Evolutionary conservation across 2,113 vertebrate species (phyloP), one percentile per base, ranked within the genome.

Genomic region (Phrynosoma blainvillii): DNA sequence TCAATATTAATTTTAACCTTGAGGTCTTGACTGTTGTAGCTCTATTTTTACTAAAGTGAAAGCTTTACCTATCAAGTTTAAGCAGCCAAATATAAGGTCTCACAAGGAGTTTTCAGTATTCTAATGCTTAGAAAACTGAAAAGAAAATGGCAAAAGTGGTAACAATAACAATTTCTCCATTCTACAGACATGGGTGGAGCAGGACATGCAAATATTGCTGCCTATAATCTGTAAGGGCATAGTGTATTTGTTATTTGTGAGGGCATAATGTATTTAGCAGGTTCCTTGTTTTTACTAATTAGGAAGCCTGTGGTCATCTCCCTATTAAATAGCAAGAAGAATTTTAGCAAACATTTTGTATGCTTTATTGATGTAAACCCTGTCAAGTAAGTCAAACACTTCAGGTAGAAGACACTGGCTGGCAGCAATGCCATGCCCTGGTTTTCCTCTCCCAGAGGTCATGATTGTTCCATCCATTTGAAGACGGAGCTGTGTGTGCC

Each of bases 1-100:
- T 88, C 52, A 77, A 56, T 36, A 86, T 89, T 90, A 40, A 36
- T 92, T 92, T 91, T 71, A 90, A 85, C 83, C 82, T 92, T 89
- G 86, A 86, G 65, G 82, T 8, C 66, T 86, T 90, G 81, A 87
- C 87, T 40, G 87, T 88, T 82, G 47, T 2, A 79, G 0, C 65
- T 82, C 7, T 85, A 71, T 93, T 20, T 87, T 13, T 82, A 47
- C 54, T 78, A 73, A 86, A 91, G 54, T 77, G 59, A 81, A 84
- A 65, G 4, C 0, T 0, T 90, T 88, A 75, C 30, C 42, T 84
- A 86, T 93, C 73, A 91, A 62, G 79, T 87, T 89, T 27, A 84
- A 86, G 90, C 1, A 88, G 47, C 59, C 86, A 90, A 68, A 87
- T 79, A 36, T 3, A 88, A 75, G 21, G 32, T 32, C 70, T 47